Base-by-base conservation (phyloP, 2,888 invertebrate genomes). In the Lysandra bellargus region DNA sequence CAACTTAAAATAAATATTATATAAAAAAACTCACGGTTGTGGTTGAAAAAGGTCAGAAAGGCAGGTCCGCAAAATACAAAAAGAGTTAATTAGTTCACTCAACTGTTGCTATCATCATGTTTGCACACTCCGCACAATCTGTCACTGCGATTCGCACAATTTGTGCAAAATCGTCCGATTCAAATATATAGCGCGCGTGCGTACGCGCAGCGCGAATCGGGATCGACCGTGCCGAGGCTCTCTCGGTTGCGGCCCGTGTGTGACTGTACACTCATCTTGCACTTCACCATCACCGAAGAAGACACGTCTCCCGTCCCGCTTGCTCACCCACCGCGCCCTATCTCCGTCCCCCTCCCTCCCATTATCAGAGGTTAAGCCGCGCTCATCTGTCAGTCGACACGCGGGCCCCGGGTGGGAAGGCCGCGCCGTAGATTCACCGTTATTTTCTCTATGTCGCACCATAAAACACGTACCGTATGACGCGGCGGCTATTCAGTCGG, bases 231-330 rank as follows among this genome's bases (percentile, higher is more conserved):
- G 86, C 86, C 92, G 91, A 90, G 91, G 90, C 90, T 90, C 91
- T 90, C 94, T 93, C 94, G 90, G 90, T 92, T 93, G 91, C 88
- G 92, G 94, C 90, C 91, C 92, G 93, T 92, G 90, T 93, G 93
- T 93, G 93, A 93, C 94, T 94, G 94, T 92, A 90, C 90, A 92
- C 92, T 91, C 93, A 94, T 94, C 94, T 93, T 91, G 92, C 91
- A 92, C 93, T 92, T 92, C 91, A 88, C 92, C 93, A 92, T 92
- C 92, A 91, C 92, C 92, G 93, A 94, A 94, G 94, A 94, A 92
- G 94, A 94, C 90, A 91, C 94, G 86, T 89, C 86, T 80, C 64
- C 85, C 83, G 81, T 93, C 92, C 83, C 88, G 81, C 85, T 93
- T 89, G 81, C 86, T 79, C 90, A 37, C 61, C 57, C 78, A 40